A percentile compares a stretch with the other conserved stretches of the same genome.
These are phyloP conservation scores for Phyllotreta cruciferae DNA, from an alignment of 2,888 invertebrate species.

Conservation along the genomic window DNA sequence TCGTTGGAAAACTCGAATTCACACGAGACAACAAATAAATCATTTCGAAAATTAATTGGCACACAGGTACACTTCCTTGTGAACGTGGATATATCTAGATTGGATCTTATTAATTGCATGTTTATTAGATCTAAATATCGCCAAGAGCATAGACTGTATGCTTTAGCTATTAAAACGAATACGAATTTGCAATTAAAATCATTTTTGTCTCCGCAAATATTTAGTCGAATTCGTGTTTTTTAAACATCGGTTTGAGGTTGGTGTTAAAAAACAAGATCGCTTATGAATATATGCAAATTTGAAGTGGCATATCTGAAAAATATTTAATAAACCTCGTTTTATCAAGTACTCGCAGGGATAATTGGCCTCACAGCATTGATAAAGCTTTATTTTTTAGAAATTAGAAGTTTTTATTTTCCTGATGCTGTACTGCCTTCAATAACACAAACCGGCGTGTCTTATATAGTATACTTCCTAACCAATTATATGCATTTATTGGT, in stretches of 20 bases:
- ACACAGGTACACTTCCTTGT: slow-evolving; percentile 21
- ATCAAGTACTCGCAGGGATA: too few species aligned
- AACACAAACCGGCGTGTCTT: neutral
- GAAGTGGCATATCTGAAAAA: too few species aligned
- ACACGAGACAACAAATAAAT: slow-evolving; percentile 29
- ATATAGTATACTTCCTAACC: slow-evolving; percentile 1
- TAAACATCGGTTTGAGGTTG: too few species aligned
- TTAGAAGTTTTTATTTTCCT: neutral
- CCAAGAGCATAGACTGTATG: neutral
- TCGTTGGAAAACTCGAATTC: slow-evolving; percentile 21
- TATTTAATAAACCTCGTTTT: too few species aligned
- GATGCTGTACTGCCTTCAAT: neutral
- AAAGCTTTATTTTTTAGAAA: neutral
- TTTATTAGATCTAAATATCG: neutral
- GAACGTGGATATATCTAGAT: slow-evolving; percentile 18
- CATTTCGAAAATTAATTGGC: slow-evolving; percentile 26
- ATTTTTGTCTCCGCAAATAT: too few species aligned
- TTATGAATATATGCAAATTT: too few species aligned
- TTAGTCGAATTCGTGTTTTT: too few species aligned
- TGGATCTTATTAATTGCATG: slow-evolving; percentile 12
- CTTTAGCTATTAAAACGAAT: neutral
- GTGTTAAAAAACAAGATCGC: too few species aligned
- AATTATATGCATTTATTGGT: slow-evolving; percentile 20
- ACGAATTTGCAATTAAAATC: neutral
- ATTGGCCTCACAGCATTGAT: too few species aligned